Base-by-base conservation (phyloP, 1,140 invertebrate genomes). In the Oryzaephilus surinamensis region DNA sequence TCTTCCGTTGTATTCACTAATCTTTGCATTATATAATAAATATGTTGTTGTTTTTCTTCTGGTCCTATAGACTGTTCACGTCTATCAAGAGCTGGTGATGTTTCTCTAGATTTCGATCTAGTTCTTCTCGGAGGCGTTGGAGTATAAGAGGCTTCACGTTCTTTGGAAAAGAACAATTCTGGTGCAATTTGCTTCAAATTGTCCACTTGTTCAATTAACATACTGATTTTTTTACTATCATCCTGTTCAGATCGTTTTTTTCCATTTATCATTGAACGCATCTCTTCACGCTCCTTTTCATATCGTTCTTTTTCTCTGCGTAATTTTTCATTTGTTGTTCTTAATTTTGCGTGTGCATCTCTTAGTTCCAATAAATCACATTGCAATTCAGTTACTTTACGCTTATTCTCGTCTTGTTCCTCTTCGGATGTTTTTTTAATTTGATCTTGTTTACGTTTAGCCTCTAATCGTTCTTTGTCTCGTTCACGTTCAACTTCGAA, bases 241-340 rank as follows among this genome's bases (percentile, higher is more conserved):
- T 74, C 73, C 50, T 73, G 62, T 30, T 79, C 74, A 18, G 68
- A 56, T 45, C 69, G 65, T 41, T 66, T 63, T 38, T 65, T 66
- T 32, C 64, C 70, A 24, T 62, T 45, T 15, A 73, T 69, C 11
- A 67, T 57, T 28, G 66, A 61, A 38, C 66, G 64, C n/a, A 73
- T 51, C 21, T 77, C 74, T 44, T 89, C 84, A n/a, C 83, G 68
- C 50, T 92, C 86, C 45, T 77, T 75, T 49, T 92, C 86, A 48
- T 83, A 76, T 2, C 81, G 70, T 54, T 92, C 87, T 43, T 87
- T 86, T 58, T 95, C 89, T 23, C 86, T 69, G 28, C 86, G 69
- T 41, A 93, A 67, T 55, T 92, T 90, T 47, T 93, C 89, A 57
- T 91, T 92, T 24, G 88, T 87, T n/a, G 87, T 90, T 24, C 89